These are phyloP conservation scores for Phortica variegata DNA, from an alignment of 1,140 invertebrate genomes.

Conservation along the genomic window DNA sequence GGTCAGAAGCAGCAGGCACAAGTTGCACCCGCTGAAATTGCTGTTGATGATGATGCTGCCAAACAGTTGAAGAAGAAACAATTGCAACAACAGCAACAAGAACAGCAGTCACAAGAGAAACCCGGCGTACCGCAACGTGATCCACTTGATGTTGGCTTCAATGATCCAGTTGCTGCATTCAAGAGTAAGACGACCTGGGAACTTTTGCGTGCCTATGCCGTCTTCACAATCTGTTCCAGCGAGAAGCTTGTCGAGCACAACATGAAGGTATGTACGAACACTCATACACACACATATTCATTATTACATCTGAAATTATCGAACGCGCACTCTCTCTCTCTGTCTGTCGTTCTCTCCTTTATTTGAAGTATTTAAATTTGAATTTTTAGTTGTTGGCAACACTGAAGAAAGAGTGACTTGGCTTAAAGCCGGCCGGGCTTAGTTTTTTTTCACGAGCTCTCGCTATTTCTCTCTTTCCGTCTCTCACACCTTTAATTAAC, in stretches of 20 bases:
- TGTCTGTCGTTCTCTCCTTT: too few relatives aligned
- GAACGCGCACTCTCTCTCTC: too few relatives aligned
- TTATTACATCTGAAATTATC: too few relatives aligned
- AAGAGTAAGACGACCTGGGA: constrained; percentile 96
- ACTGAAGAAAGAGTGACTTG: too few relatives aligned
- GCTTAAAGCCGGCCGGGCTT: too few relatives aligned
- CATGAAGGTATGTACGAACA: constrained; percentile 79
- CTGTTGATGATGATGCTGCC: background rate
- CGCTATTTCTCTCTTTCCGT: too few relatives aligned
- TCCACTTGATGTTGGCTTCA: constrained; percentile 84
- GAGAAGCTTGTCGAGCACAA: constrained; percentile 92
- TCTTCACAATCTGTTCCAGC: constrained; percentile 90
- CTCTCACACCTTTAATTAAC: too few relatives aligned
- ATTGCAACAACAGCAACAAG: background rate
- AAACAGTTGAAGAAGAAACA: background rate
- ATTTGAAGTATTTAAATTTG: too few relatives aligned
- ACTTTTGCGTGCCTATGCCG: constrained; percentile 86
- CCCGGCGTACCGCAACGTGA: constrained; percentile 62
- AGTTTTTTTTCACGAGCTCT: too few relatives aligned
- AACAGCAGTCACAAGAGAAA: background rate
- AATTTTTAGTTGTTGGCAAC: too few relatives aligned
- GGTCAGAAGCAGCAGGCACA: constrained; percentile 10
- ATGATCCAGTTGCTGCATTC: constrained; percentile 76
- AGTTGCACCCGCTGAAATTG: constrained; percentile 1
- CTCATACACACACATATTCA: too few relatives aligned